Evolutionary conservation across 2,888 invertebrate species (phyloP).

Genomic region (Syrphus vitripennis): DNA sequence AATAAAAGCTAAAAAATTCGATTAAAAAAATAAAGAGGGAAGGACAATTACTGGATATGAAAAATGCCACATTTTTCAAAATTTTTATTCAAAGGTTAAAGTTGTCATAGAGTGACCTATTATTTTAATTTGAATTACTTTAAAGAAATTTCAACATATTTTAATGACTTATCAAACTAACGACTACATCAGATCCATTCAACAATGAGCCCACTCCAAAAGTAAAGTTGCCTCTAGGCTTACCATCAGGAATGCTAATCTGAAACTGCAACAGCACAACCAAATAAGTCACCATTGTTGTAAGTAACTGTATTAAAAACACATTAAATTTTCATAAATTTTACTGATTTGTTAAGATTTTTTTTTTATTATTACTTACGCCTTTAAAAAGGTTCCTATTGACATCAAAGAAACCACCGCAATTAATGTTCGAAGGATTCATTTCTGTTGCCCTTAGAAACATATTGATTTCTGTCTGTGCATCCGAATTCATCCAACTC

Average conservation of each 20-base stretch:
- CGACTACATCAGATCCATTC: conserved; percentile 72
- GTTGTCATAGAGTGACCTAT: too few relatives aligned
- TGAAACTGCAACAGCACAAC: conserved; percentile 89
- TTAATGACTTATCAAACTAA: conserved; percentile 64
- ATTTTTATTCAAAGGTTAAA: too few relatives aligned
- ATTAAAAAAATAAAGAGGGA: too few relatives aligned
- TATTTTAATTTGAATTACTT: too few relatives aligned
- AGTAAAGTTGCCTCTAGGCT: conserved; percentile 41
- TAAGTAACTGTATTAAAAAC: conserved; percentile 86
- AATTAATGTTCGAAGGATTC: conserved; percentile 88
- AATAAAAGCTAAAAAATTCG: too few relatives aligned
- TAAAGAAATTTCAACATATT: conserved; percentile 13
- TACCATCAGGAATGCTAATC: conserved; percentile 85
- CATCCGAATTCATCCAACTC: conserved; percentile 89
- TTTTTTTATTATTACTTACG: conserved; percentile 82
- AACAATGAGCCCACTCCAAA: neutral
- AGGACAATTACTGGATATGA: too few relatives aligned
- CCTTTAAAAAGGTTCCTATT: conserved; percentile 88
- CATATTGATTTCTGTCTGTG: conserved; percentile 89
- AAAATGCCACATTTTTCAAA: too few relatives aligned
- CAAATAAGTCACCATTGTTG: conserved; percentile 89
- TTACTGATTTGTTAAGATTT: too few relatives aligned
- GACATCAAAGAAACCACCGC: conserved; percentile 88
- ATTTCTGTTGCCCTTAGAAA: conserved; percentile 89
- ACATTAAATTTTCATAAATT: too few relatives aligned